Base-by-base conservation (phyloP, 2,888 invertebrate genomes). In the Creontiades dilutus region DNA sequence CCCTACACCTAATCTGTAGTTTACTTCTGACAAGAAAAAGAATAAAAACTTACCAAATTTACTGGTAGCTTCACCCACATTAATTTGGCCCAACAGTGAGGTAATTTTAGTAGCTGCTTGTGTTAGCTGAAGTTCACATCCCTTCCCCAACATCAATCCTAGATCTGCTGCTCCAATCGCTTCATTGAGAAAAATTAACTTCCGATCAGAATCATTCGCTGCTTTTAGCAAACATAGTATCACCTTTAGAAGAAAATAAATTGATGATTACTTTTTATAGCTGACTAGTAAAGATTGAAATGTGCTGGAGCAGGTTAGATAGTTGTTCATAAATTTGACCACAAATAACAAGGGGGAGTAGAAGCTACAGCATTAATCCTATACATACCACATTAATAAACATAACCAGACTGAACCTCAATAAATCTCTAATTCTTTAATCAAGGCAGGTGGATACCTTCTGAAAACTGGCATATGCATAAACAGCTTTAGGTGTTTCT, bases 121-220 rank as follows among this genome's bases (percentile, higher is more conserved):
- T 92, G 95, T 94, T 90, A 95, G 92, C 91, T 93, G 93, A n/a
- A 90, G 78, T 55, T 90, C 90, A 37, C 90, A 91, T 11, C 78
- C 90, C 89, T 95, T 95, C 0, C 97, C 97, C 94, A 97, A 95
- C 52, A 97, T 93, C 90, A 97, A 94, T 3, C 96, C 97, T 94
- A 95, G 95, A 93, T 97, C 97, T 92, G 96, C 95, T 87, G 94
- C 94, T 92, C 94, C 94, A 47, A 96, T 93, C n/a, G 94, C 94
- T 90, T 94, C 93, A 91, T 92, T 92, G 47, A 94, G 92, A 76
- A 90, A 90, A 87, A 80, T 57, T n/a, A 27, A 28, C n/a, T 27
- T 37, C 9, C 27, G 14, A 23, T 28, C 88, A 48, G n/a, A 14
- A 28, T 37, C n/a, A 3, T 11, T 78, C 28, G 7, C 88, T 23